Conservation (phyloP, 1,140 invertebrate species). For the Chironomus tepperi region DNA sequence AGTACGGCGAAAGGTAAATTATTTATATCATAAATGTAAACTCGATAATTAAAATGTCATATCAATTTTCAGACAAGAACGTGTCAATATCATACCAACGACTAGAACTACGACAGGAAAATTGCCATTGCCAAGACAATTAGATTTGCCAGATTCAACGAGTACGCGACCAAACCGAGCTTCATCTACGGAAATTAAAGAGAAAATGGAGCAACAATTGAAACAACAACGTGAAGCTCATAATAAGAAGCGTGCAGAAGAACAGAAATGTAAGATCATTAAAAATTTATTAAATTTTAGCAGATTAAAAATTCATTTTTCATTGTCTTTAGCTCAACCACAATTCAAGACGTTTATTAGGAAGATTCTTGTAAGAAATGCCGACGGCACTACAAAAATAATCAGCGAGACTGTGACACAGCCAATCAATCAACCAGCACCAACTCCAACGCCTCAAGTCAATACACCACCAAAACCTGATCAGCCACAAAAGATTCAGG, state of each 20-base stretch:
- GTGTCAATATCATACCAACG: slow-evolving; percentile 57
- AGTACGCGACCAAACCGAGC: slow-evolving; percentile 32
- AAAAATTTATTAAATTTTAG: slow-evolving; percentile 27
- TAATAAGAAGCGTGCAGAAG: slow-evolving; percentile 70
- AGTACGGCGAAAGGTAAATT: slow-evolving; percentile 78
- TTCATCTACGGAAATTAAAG: slow-evolving; percentile 73
- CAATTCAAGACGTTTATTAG: slow-evolving; percentile 28
- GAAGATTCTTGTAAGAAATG: slow-evolving; percentile 67
- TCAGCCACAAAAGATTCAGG: slow-evolving; percentile 76
- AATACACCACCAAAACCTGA: slow-evolving; percentile 37
- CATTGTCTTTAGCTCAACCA: slow-evolving; percentile 26
- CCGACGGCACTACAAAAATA: slow-evolving; percentile 67
- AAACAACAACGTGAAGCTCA: slow-evolving; percentile 76
- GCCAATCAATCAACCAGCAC: slow-evolving; percentile 30
- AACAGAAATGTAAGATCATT: slow-evolving; percentile 44
- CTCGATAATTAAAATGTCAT: not conserved
- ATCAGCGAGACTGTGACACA: slow-evolving; percentile 47
- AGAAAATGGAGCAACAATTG: slow-evolving; percentile 83
- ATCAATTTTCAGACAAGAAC: not conserved
- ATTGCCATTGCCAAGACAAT: slow-evolving; percentile 45
- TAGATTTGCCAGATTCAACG: slow-evolving; percentile 28
- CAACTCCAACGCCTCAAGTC: slow-evolving; percentile 30
- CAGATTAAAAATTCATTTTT: not conserved
- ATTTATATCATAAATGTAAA: slow-evolving; percentile 27
- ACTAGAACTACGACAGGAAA: slow-evolving; percentile 65